phyloP scores from a whole-genome alignment of 2,113 vertebrate genomes.

The Pelvicachromis taeniatus region DNA sequence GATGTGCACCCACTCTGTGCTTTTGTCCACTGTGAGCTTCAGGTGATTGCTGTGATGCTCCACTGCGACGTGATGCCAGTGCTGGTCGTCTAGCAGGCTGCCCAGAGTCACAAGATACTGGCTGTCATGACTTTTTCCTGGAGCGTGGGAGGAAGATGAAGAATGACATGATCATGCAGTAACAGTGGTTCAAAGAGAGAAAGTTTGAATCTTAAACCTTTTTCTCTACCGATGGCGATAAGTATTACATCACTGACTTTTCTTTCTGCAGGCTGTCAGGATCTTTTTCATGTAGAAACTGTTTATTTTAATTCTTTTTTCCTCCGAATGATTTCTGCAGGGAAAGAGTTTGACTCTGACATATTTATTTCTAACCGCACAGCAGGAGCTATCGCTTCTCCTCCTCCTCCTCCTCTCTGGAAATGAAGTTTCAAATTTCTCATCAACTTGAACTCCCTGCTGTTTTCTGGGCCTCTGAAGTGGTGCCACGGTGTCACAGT shows the following conservation, averaged over 20 bases:
- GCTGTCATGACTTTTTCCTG: conserved; percentile 71
- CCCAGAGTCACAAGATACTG: conserved; percentile 75
- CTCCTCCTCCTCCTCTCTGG: background rate
- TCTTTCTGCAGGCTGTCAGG: background rate
- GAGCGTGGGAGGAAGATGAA: background rate
- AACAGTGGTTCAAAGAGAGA: background rate
- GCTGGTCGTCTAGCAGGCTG: conserved; percentile 90
- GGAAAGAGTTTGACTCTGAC: background rate
- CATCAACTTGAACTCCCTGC: background rate
- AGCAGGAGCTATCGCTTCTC: background rate
- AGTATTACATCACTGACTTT: background rate
- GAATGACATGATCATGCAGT: background rate
- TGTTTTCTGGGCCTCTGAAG: background rate
- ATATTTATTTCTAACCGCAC: background rate
- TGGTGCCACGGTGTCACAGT: background rate
- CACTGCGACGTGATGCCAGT: conserved; percentile 86
- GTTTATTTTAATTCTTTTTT: background rate
- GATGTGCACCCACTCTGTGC: conserved; percentile 74
- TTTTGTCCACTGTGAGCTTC: conserved; percentile 91
- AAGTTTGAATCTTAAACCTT: accelerated
- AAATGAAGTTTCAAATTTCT: background rate
- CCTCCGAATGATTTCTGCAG: background rate
- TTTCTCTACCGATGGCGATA: background rate
- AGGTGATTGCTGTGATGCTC: conserved; percentile 79
- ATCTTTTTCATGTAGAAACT: background rate